These are phyloP conservation scores for Rhagonycha lutea DNA, from an alignment of 2,888 invertebrate genomes.

Conservation along the genomic window DNA sequence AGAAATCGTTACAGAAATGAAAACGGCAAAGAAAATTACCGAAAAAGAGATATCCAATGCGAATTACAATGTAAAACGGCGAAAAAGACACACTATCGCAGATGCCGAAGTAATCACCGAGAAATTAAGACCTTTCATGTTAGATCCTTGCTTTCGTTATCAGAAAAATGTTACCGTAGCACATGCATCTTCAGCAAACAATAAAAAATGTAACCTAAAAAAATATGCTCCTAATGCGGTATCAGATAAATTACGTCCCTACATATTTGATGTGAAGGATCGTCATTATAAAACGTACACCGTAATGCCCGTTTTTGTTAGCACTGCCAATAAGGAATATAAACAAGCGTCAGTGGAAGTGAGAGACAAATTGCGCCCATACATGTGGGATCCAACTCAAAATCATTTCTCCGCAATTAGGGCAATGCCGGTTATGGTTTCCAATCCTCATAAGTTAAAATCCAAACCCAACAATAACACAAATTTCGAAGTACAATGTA, in stretches of 20 bases:
- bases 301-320: background rate
- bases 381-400: conserved; percentile 23
- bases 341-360: background rate
- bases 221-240: background rate
- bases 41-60: background rate
- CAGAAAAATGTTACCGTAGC: background rate
- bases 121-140: background rate
- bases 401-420: conserved; percentile 27
- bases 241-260: background rate
- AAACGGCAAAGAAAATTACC: background rate
- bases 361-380: conserved; percentile 2
- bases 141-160: background rate
- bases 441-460: background rate
- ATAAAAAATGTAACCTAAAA: background rate
- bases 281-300: background rate
- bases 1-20: background rate
- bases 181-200: background rate
- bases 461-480: background rate
- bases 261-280: background rate
- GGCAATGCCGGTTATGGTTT: conserved; percentile 31
- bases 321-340: background rate
- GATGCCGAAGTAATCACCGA: background rate
- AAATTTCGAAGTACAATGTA: background rate
- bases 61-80: background rate
- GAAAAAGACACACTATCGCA: background rate